Conservation (phyloP, 92 coral and sea anemone genomes). For the Heteractis magnifica region DNA sequence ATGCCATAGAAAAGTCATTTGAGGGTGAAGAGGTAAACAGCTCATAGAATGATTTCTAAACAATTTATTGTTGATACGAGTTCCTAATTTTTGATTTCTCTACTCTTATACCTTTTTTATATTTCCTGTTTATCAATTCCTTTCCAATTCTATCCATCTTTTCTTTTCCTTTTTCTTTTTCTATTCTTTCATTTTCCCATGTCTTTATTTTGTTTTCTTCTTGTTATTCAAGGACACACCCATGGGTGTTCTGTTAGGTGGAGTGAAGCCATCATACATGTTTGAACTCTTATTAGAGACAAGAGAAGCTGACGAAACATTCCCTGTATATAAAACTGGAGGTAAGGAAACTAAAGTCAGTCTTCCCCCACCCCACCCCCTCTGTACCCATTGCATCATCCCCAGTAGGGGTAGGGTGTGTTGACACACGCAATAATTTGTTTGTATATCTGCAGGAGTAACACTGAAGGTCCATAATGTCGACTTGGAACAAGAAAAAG, state of each 20-base stretch:
- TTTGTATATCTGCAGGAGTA: slow-evolving; percentile 48
- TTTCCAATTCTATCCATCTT: background rate
- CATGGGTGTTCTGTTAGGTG: slow-evolving; percentile 75
- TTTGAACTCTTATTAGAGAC: slow-evolving; percentile 91
- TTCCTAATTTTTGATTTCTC: background rate
- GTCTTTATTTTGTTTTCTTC: background rate
- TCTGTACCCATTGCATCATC: background rate
- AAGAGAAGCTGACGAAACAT: slow-evolving; percentile 58
- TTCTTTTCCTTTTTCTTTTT: background rate
- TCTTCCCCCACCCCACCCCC: background rate
- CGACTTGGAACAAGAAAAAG: slow-evolving; percentile 55
- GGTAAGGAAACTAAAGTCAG: slow-evolving; percentile 41
- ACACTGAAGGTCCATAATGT: slow-evolving; percentile 80
- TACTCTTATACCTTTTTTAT: background rate
- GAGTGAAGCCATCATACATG: slow-evolving; percentile 77
- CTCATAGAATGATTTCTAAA: too few species aligned
- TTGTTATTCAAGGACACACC: slow-evolving; percentile 55
- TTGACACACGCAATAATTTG: background rate
- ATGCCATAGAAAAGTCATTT: slow-evolving; percentile 82
- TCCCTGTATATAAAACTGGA: slow-evolving; percentile 72
- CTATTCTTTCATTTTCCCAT: background rate
- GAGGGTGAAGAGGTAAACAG: slow-evolving; percentile 84
- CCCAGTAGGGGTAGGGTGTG: background rate
- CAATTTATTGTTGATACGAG: too few species aligned
- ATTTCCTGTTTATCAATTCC: too few species aligned